Base-by-base conservation (phyloP, 1,140 invertebrate genomes). In the Leptopilina boulardi region DNA sequence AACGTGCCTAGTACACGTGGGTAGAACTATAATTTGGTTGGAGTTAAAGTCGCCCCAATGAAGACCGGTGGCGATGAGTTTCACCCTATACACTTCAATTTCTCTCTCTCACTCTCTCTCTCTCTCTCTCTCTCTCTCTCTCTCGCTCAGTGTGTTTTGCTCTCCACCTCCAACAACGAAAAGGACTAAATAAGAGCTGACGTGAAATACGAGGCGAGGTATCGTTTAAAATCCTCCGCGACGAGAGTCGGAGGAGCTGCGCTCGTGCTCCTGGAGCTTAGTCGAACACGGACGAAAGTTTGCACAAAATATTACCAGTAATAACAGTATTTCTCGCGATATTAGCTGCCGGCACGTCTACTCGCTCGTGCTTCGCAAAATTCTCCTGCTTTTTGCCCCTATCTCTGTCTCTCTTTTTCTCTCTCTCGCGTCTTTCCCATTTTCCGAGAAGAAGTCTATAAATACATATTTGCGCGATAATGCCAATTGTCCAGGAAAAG, bases 241-340 rank as follows among this genome's bases (percentile, higher is more conserved):
- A 80, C 80, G 78, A 78, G 79, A 72, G 30, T 41, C 80, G 59
- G 77, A 81, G 80, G 71, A 82, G 76, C 66, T 77, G 71, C 80
- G 77, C 66, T 75, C 75, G 59, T 66, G 71, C 66, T 42, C 44
- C 44, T 70, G 70, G 77, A 76, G 73, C 75, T 71, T 72, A 77
- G 80, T 81, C 77, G 76, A 77, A 82, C 54, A 77, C 59, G 74
- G 77, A 75, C 74, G 74, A 79, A 86, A 82, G 84, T 88, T 84
- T 79, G 78, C 83, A 76, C 84, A 87, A 89, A 88, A 88, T 88
- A 88, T 89, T 83, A 84, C 80, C 74, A 71, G 86, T 84, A 85
- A 89, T 89, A 89, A 89, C 86, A 87, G 84, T 89, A 88, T 89
- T 88, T 89, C 87, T 88, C 81, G 81, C 79, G 83, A 86, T 88